phyloP scores from a whole-genome alignment of 2,113 vertebrate genomes.

The Puntigrus tetrazona region DNA sequence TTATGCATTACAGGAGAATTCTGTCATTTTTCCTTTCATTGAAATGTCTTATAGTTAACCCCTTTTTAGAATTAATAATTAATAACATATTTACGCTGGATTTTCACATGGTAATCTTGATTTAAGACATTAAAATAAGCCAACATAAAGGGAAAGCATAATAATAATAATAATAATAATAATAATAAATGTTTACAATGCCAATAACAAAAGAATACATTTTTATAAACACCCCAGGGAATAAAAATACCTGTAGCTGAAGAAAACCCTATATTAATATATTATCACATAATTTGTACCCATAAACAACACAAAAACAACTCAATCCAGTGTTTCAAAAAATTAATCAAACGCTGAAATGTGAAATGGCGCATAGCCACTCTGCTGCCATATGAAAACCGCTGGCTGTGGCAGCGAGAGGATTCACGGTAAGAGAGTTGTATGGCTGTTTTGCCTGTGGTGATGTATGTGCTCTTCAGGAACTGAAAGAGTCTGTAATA shows the following conservation, averaged over 20 bases:
- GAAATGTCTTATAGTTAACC: background rate
- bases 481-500: slow-evolving; percentile 40
- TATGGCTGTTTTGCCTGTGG: slow-evolving; percentile 33
- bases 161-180: no score
- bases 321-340: background rate
- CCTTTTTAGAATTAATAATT: background rate
- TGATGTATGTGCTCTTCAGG: slow-evolving; percentile 44
- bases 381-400: slow-evolving; percentile 13
- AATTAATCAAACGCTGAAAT: background rate
- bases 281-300: background rate
- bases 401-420: background rate
- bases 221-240: background rate
- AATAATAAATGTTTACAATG: background rate
- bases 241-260: background rate
- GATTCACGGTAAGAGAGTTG: background rate
- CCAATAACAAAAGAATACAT: background rate
- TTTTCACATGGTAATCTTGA: background rate
- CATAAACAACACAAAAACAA: slow-evolving; percentile 20
- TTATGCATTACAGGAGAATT: background rate
- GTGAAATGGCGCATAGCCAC: slow-evolving; percentile 21
- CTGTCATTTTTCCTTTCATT: background rate
- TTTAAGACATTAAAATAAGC: background rate
- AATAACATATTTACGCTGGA: background rate
- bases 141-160: background rate
- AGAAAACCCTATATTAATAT: background rate